Conservation (phyloP, 1,140 invertebrate species). For the Neodiprion pinetum region DNA sequence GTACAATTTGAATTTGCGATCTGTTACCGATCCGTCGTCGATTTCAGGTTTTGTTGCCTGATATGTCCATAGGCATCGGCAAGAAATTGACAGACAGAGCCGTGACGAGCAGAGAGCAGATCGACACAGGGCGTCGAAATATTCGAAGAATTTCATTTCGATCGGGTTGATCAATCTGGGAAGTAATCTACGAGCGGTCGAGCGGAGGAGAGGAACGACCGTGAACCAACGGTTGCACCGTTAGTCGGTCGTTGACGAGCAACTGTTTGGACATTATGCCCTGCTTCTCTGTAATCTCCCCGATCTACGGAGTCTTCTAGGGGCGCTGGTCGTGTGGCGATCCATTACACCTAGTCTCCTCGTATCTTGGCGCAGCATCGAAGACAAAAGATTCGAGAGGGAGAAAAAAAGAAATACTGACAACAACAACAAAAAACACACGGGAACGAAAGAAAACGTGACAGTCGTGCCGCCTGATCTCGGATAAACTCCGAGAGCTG, state of each 20-base stretch:
- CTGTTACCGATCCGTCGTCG: too few relatives aligned
- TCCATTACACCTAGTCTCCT: constrained; percentile 48
- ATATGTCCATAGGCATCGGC: too few relatives aligned
- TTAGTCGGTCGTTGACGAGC: constrained; percentile 47
- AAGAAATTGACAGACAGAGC: too few relatives aligned
- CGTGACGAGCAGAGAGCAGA: too few relatives aligned
- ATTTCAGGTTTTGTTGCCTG: too few relatives aligned
- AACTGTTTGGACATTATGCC: constrained; percentile 49
- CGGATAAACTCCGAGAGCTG: background rate
- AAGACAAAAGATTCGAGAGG: constrained; percentile 40
- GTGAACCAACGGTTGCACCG: constrained; percentile 23
- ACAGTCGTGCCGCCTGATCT: constrained; percentile 1
- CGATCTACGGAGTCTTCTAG: constrained; percentile 38
- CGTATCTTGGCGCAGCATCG: constrained; percentile 47
- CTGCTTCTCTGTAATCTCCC: constrained; percentile 50
- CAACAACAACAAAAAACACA: constrained; percentile 11
- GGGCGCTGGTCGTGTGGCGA: constrained; percentile 43
- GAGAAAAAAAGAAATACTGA: constrained; percentile 8
- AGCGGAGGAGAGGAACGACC: background rate
- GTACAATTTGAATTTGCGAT: too few relatives aligned
- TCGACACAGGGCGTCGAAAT: background rate
- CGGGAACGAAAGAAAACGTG: constrained; percentile 15
- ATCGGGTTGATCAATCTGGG: constrained; percentile 5
- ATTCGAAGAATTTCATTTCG: background rate
- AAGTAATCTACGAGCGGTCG: constrained; percentile 7